Evolutionary conservation across 1,140 invertebrate species (phyloP).

Genomic region (Achroia grisella): DNA sequence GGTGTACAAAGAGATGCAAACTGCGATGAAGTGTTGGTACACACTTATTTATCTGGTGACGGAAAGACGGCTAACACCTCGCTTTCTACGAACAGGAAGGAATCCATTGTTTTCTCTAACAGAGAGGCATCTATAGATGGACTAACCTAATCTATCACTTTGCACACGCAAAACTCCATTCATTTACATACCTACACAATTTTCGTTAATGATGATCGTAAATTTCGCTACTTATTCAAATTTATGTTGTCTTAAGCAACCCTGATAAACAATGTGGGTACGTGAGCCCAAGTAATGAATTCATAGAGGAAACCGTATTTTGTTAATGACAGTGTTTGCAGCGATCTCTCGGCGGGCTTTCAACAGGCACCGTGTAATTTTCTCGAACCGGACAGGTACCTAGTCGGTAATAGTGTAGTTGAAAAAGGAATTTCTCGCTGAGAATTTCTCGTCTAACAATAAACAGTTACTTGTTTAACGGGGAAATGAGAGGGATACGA

Average conservation of each 20-base stretch:
- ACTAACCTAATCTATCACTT: conserved; percentile 12
- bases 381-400: conserved; percentile 25
- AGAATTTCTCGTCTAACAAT: conserved; percentile 40
- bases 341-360: conserved; percentile 24
- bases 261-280: conserved; percentile 20
- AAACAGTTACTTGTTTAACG: conserved; percentile 53
- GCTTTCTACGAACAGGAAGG: conserved; percentile 26
- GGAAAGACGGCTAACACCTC: conserved; percentile 17
- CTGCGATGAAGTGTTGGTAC: conserved; percentile 14
- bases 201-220: conserved; percentile 24
- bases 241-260: conserved; percentile 21
- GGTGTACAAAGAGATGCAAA: conserved; percentile 10
- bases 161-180: conserved; percentile 14
- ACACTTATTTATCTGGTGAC: conserved; percentile 27
- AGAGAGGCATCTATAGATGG: conserved; percentile 20
- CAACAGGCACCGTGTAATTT: conserved; percentile 34
- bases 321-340: conserved; percentile 35
- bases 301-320: conserved; percentile 31
- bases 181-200: conserved; percentile 25
- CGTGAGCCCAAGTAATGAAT: conserved; percentile 8
- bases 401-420: conserved; percentile 32
- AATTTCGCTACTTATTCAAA: conserved; percentile 28
- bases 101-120: conserved; percentile 29
- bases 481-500: conserved; percentile 35
- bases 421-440: conserved; percentile 38